Base-by-base conservation (phyloP, 2,113 vertebrate species). In the Seriola quinqueradiata region DNA sequence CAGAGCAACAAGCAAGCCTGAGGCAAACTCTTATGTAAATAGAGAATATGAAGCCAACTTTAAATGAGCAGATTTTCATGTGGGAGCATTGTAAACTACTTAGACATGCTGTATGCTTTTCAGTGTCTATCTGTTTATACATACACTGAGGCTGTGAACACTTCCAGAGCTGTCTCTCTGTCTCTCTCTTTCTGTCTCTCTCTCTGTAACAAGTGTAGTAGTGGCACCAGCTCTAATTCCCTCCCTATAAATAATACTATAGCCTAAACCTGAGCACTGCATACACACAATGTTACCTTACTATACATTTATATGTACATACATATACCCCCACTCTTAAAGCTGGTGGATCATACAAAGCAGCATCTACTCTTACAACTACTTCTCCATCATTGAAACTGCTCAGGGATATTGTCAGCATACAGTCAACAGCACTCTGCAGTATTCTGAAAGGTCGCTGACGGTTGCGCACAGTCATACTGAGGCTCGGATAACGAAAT, bases 171-270 rank as follows among this genome's bases (percentile, higher is more conserved):
- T 2, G 3, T 40, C 13, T 38, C 6, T 48, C 16, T 68, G 5
- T 23, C 25, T 75, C 4, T 75, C 8, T 59, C 16, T 34, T 11
- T 28, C 28, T 59, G 17, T 28, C 28, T 28, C 28, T 75, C 8
- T 64, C 16, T 34, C 13, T 59, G 21, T 81, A 69, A 75, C 50
- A 79, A 63, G 34, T 63, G 68, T 34, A 44, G 40, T 52, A 19
- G 9, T 66, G 55, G 79, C 3, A 32, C 65, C 50, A 72, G 14
- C 63, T 67, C 54, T 0, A 6, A 60, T 10, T 82, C 84, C 70
- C 74, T 81, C 58, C 44, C 8, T 73, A 89, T 88, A 84, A 91
- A 90, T 90, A 89, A 87, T 84, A 84, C 64, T 81, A 48, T 40
- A 63, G n/a, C 54, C 54, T 82, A 21, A 55, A 19, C 42, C 52